A percentile compares a stretch with the other conserved stretches of the same genome.
These are phyloP conservation scores for Poeciliopsis turrubarensis DNA, from an alignment of 2,113 vertebrate genomes.

Conservation along the genomic window DNA sequence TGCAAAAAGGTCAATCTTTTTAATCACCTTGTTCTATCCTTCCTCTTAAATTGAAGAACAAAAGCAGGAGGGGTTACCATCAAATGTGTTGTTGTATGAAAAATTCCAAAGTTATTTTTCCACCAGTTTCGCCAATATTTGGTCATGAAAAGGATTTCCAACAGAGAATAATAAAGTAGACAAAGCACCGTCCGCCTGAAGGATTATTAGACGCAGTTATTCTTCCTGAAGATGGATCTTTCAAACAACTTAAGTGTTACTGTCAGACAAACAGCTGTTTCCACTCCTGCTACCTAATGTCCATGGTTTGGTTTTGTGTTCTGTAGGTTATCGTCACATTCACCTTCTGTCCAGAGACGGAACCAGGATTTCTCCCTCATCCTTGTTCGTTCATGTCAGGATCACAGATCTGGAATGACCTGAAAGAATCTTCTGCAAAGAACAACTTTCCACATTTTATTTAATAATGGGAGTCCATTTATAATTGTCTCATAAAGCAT, in stretches of 20 bases:
- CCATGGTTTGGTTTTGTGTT: conserved; percentile 12
- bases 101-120: too few species aligned
- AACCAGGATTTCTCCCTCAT: conserved; percentile 87
- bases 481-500: background rate
- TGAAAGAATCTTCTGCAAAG: background rate
- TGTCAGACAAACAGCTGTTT: background rate
- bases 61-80: too few species aligned
- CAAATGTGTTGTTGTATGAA: too few species aligned
- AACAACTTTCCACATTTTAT: background rate
- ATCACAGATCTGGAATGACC: conserved; percentile 69
- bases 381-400: conserved; percentile 88
- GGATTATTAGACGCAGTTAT: too few species aligned
- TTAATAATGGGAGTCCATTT: background rate
- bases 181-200: too few species aligned
- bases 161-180: too few species aligned
- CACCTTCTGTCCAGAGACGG: conserved; percentile 93
- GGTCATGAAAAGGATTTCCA: too few species aligned
- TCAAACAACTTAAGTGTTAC: too few species aligned
- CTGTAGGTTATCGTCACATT: conserved; percentile 93
- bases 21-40: too few species aligned
- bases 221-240: too few species aligned
- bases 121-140: too few species aligned
- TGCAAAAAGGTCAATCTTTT: conserved; percentile 84
- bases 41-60: too few species aligned
- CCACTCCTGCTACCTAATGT: background rate